Percentiles rank a stretch among this genome's conserved stretches.
phyloP scores from a whole-genome alignment of 2,797 vertebrate species.

The Rachycentron canadum region DNA sequence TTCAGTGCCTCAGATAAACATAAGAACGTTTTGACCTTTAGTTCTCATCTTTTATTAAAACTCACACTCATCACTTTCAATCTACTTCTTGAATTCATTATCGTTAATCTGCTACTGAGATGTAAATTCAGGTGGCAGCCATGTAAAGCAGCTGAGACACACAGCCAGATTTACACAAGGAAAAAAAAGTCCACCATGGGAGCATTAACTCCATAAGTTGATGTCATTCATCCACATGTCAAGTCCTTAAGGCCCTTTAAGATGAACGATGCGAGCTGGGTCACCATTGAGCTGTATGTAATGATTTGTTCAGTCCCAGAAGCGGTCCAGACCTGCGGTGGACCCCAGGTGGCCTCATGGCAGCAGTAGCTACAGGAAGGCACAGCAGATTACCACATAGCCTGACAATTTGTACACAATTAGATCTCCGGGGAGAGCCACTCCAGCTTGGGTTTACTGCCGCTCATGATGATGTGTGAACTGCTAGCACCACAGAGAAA shows the following conservation, averaged over 20 bases:
- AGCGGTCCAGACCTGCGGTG: slow-evolving; percentile 48
- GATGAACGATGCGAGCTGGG: slow-evolving; percentile 29
- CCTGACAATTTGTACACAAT: slow-evolving; percentile 65
- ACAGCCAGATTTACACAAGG: neutral
- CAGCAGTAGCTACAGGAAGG: slow-evolving; percentile 52
- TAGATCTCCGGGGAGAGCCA: slow-evolving; percentile 60
- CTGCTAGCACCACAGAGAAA: slow-evolving; percentile 29
- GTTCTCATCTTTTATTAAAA: slow-evolving; percentile 15
- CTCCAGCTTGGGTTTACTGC: slow-evolving; percentile 50
- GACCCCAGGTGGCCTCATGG: slow-evolving; percentile 66
- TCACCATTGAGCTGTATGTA: slow-evolving; percentile 46
- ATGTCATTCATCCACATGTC: slow-evolving; percentile 37
- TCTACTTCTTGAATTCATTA: slow-evolving; percentile 30
- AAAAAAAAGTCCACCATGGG: neutral
- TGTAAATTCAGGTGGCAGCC: neutral
- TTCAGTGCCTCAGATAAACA: slow-evolving; percentile 37
- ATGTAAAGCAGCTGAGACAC: slow-evolving; percentile 19
- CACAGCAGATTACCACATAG: slow-evolving; percentile 48
- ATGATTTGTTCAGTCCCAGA: slow-evolving; percentile 59
- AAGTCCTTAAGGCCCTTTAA: slow-evolving; percentile 36
- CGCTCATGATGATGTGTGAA: slow-evolving; percentile 37
- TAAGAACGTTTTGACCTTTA: slow-evolving; percentile 47
- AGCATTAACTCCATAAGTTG: slow-evolving; percentile 23
- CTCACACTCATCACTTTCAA: slow-evolving; percentile 26
- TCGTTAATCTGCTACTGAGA: slow-evolving; percentile 24